Conservation (phyloP, 2,888 invertebrate genomes). For the Theodoxus fluviatilis region DNA sequence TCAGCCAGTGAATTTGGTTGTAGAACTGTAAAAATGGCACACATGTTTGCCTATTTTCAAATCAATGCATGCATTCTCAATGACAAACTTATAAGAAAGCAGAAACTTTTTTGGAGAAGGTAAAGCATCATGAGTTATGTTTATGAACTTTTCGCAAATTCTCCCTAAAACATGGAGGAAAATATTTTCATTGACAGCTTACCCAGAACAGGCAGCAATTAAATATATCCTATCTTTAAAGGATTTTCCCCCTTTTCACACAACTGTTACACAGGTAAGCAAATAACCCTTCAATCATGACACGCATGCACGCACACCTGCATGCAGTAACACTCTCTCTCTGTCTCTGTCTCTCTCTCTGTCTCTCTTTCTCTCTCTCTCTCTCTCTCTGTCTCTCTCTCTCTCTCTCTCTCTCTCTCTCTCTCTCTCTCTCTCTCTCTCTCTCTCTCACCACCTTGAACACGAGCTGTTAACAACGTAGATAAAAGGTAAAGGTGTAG, state of each 20-base stretch:
- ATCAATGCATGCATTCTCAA: background rate
- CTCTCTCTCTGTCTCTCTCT: slow-evolving; percentile 19
- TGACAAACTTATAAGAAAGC: background rate
- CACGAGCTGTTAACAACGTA: background rate
- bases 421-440: slow-evolving; percentile 28
- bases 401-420: slow-evolving; percentile 18
- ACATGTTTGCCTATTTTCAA: background rate
- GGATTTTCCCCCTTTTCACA: too few relatives aligned
- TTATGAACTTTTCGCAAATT: too few relatives aligned
- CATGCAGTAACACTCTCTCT: slow-evolving; percentile 9
- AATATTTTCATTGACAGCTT: background rate
- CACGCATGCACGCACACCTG: too few relatives aligned
- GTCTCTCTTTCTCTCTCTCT: slow-evolving; percentile 18
- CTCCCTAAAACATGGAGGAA: background rate
- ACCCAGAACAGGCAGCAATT: background rate
- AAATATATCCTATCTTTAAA: too few relatives aligned
- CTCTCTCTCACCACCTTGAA: slow-evolving; percentile 7
- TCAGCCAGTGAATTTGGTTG: slow-evolving; percentile 37
- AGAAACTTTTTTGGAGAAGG: too few relatives aligned
- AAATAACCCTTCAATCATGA: too few relatives aligned
- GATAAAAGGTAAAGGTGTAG: background rate
- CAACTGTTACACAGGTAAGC: too few relatives aligned
- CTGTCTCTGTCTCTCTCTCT: slow-evolving; percentile 21
- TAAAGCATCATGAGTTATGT: too few relatives aligned
- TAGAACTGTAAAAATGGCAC: slow-evolving; percentile 32